Percentiles rank a stretch among this genome's conserved stretches.
Conservation (phyloP, 2,888 invertebrate genomes). For the Onchidella celtica region DNA sequence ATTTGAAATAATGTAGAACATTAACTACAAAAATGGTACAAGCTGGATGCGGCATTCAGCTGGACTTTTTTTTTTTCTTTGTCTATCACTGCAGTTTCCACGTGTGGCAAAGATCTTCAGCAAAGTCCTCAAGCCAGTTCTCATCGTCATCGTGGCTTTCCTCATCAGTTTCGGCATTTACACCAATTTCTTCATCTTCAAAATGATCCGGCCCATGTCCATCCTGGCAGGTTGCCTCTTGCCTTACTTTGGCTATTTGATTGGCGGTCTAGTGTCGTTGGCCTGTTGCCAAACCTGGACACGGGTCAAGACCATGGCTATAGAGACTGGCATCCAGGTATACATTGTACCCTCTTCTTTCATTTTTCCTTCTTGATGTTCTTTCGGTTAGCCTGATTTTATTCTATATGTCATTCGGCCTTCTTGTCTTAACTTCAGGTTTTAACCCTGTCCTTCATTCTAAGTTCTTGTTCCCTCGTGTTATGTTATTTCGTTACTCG, state of each 20-base stretch:
- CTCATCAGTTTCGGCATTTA: slow-evolving; percentile 92
- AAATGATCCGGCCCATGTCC: slow-evolving; percentile 86
- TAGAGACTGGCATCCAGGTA: slow-evolving; percentile 85
- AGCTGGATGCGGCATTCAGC: no score
- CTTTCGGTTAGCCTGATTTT: no score
- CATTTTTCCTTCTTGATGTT: no score
- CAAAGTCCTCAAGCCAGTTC: slow-evolving; percentile 89
- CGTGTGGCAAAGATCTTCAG: slow-evolving; percentile 83
- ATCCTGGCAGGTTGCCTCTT: slow-evolving; percentile 72
- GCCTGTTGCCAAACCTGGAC: slow-evolving; percentile 67
- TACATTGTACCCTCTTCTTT: no score
- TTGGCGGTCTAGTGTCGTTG: slow-evolving; percentile 69
- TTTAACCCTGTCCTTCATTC: no score
- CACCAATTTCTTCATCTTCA: slow-evolving; percentile 93
- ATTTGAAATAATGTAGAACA: no score
- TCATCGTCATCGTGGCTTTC: slow-evolving; percentile 88
- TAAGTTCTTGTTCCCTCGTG: no score
- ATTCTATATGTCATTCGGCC: no score
- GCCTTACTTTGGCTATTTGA: slow-evolving; percentile 75
- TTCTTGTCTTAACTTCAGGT: no score
- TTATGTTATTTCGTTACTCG: no score
- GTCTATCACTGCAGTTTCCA: slow-evolving; percentile 80
- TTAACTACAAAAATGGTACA: not conserved
- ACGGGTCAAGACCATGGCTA: slow-evolving; percentile 86
- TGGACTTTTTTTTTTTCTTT: not conserved